Evolutionary conservation across 2,113 vertebrate genomes (phyloP).

Genomic region (Cyphomyrus plagiostoma): DNA sequence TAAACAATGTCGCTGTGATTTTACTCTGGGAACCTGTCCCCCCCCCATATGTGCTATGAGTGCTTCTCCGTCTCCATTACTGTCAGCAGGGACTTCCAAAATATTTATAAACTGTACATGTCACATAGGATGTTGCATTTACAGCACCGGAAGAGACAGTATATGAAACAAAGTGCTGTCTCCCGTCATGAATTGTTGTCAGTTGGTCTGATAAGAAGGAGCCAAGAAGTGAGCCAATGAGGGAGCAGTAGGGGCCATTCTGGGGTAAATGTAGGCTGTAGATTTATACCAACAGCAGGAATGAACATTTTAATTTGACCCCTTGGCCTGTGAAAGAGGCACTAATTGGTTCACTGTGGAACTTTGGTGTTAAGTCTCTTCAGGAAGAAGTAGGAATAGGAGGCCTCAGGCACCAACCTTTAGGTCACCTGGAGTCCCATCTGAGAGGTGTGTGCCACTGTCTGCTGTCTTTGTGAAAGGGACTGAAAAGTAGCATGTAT

Average conservation of each 20-base stretch:
- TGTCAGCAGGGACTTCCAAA: not conserved
- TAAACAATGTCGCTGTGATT: not conserved
- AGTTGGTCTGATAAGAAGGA: constrained; percentile 1
- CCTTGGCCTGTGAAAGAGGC: constrained; percentile 3
- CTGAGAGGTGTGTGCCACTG: not conserved
- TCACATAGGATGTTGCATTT: not conserved
- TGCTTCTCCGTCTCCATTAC: not conserved
- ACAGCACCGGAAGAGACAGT: not conserved
- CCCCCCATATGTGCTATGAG: too few species aligned
- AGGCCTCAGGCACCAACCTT: not conserved
- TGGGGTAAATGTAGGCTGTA: constrained; percentile 15
- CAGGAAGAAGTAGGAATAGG: not conserved
- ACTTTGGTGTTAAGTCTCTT: not conserved
- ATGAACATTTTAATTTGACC: constrained; percentile 36
- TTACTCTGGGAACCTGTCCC: not conserved
- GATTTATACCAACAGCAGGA: constrained; percentile 35
- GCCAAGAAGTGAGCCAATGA: not conserved
- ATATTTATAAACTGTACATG: not conserved
- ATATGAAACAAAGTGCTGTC: not conserved
- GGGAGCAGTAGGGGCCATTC: not conserved
- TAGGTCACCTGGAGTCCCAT: not conserved
- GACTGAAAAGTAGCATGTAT: not conserved
- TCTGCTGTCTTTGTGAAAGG: not conserved
- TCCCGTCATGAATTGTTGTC: not conserved
- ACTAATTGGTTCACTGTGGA: constrained; percentile 10